Conservation (phyloP, 2,888 invertebrate species). For the Limnephilus rhombicus region DNA sequence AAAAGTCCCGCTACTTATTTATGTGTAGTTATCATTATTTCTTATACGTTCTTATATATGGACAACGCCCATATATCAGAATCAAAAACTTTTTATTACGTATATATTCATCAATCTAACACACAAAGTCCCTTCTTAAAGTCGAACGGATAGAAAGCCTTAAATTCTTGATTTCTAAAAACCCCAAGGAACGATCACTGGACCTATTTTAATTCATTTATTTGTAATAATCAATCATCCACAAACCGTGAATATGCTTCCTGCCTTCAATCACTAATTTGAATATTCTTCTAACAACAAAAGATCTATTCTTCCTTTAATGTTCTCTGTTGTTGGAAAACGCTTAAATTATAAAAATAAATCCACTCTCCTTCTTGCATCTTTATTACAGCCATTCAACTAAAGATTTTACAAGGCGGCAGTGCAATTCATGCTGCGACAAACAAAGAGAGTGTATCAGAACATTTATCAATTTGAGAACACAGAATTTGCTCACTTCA, state of each 20-base stretch:
- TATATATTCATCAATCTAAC: too few species aligned
- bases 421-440: constrained; percentile 33
- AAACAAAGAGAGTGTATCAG: constrained; percentile 27
- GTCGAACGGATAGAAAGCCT: too few species aligned
- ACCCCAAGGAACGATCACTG: too few species aligned
- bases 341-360: background rate
- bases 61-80: too few species aligned
- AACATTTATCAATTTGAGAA: constrained; percentile 20
- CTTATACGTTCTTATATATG: too few species aligned
- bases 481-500: constrained; percentile 2
- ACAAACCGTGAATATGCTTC: background rate
- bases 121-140: too few species aligned
- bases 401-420: constrained; percentile 17
- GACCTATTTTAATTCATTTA: too few species aligned
- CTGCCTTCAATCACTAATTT: background rate
- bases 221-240: background rate
- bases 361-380: background rate
- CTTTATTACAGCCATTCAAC: background rate
- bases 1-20: too few species aligned
- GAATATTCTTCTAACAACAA: background rate
- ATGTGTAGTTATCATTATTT: too few species aligned
- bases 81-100: too few species aligned
- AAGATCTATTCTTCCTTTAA: background rate
- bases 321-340: background rate
- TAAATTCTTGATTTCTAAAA: too few species aligned